These are phyloP conservation scores for Torymus auratus DNA, from an alignment of 2,888 invertebrate species.

Conservation along the genomic window DNA sequence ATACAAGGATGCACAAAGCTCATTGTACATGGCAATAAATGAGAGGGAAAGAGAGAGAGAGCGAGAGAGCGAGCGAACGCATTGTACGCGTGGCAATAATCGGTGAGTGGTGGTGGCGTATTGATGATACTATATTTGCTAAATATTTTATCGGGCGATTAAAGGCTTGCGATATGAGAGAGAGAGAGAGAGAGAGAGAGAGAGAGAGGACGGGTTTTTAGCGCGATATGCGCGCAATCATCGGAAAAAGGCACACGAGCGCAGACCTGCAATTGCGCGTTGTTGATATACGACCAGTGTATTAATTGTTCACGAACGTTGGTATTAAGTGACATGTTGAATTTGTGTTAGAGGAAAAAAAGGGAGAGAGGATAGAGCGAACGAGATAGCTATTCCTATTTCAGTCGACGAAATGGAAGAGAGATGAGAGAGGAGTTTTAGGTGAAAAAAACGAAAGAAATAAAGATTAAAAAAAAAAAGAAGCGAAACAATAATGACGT, in stretches of 20 bases:
- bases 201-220: slow-evolving; percentile 2
- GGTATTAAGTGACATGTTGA: slow-evolving; percentile 32
- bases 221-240: not conserved
- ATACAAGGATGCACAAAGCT: slow-evolving; percentile 29
- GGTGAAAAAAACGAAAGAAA: slow-evolving; percentile 16
- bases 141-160: slow-evolving; percentile 23
- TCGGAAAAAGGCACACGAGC: not conserved
- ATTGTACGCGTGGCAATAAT: slow-evolving; percentile 39
- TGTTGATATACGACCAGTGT: slow-evolving; percentile 42
- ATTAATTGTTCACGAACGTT: slow-evolving; percentile 43
- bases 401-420: not conserved
- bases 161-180: slow-evolving; percentile 23
- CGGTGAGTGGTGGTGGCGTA: not conserved
- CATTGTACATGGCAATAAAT: slow-evolving; percentile 49
- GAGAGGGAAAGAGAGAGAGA: not conserved
- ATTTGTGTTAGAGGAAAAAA: slow-evolving; percentile 16
- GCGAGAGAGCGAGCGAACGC: not conserved
- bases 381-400: slow-evolving; percentile 47
- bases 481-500: slow-evolving; percentile 28
- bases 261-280: not conserved
- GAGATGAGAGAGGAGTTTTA: not conserved
- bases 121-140: slow-evolving; percentile 36
- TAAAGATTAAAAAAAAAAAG: slow-evolving; percentile 12
- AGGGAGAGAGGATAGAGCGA: not conserved
- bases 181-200: not conserved